phyloP scores from a whole-genome alignment of 2,797 vertebrate species.

The Chelon labrosus region DNA sequence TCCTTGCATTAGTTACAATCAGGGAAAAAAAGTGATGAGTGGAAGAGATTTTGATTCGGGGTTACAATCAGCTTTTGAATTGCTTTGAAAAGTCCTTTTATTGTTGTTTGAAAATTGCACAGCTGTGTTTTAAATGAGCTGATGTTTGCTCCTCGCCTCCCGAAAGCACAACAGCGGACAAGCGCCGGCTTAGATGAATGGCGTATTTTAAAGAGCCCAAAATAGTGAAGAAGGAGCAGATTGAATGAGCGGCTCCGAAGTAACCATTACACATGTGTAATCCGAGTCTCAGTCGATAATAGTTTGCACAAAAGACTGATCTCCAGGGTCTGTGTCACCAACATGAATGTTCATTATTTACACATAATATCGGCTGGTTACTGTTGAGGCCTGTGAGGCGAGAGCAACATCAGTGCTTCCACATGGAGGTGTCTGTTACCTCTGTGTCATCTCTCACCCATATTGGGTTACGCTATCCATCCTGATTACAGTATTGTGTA shows the following conservation, averaged over 20 bases:
- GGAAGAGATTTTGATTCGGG: conserved; percentile 75
- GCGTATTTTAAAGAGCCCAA: conserved; percentile 14
- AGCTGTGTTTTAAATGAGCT: conserved; percentile 82
- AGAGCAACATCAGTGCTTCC: conserved; percentile 75
- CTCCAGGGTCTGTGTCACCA: conserved; percentile 35
- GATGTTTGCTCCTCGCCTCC: conserved; percentile 73
- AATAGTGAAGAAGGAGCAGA: conserved; percentile 8
- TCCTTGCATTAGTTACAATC: conserved; percentile 85
- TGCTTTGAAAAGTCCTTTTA: conserved; percentile 46
- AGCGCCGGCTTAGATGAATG: neutral
- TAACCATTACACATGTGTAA: conserved; percentile 30
- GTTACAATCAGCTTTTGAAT: conserved; percentile 74
- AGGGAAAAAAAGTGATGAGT: conserved; percentile 77
- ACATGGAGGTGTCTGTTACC: conserved; percentile 70
- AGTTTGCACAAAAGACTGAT: conserved; percentile 72
- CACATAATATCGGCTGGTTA: conserved; percentile 44
- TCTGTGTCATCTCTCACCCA: conserved; percentile 88
- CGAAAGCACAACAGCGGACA: neutral
- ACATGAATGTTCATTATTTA: conserved; percentile 48
- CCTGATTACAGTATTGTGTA: conserved; percentile 94
- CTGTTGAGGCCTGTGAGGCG: conserved; percentile 58
- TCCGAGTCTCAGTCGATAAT: conserved; percentile 40
- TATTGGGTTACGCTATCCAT: conserved; percentile 93
- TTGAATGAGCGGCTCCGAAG: conserved; percentile 34
- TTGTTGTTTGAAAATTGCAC: conserved; percentile 79